Evolutionary conservation across 1,140 invertebrate species (phyloP), one percentile per base, ranked within the genome.

Genomic region (Microplitis mediator): DNA sequence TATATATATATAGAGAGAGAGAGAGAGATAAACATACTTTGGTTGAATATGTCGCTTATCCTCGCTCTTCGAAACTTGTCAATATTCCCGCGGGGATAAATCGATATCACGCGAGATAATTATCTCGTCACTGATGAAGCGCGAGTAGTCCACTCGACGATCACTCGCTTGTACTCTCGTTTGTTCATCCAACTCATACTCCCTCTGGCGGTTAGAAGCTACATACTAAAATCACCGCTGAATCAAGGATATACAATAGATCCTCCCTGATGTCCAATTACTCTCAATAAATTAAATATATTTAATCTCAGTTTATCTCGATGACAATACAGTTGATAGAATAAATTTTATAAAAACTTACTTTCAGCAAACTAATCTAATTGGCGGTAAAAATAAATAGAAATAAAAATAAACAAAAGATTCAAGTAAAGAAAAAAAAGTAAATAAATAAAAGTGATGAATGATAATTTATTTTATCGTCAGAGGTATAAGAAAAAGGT

Each of bases 81-180:
- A 50, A 67, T 67, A 67, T 67, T 54, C 65, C 65, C 65, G 65
- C 9, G 51, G 23, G 65, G 65, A 52, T 52, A 54, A 67, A 67
- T 67, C 65, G 65, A 67, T 67, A 67, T 67, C 65, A 32, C 65
- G 45, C 50, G 31, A 52, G 50, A 67, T 67, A 67, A 67, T 67
- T 67, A 67, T 67, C 65, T 52, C 51, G n/a, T 67, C 65, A 67
- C 45, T 50, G 50, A 3, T 51, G 23, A 64, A 35, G 51, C 45
- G 51, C 51, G 51, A 67, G 39, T 45, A 45, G 50, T 67, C 50
- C 50, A 67, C 65, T 52, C 65, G 14, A 54, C 51, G 45, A 50
- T 31, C 31, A 50, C 31, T 54, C 65, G 51, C 4, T 67, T 11
- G 50, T 35, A 8, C 31, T 31, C 31, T 54, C 65, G 51, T n/a